A percentile compares a stretch with the other conserved stretches of the same genome.
Evolutionary conservation across 2,888 invertebrate genomes (phyloP).

Genomic region (Sclerodermus sp.): DNA sequence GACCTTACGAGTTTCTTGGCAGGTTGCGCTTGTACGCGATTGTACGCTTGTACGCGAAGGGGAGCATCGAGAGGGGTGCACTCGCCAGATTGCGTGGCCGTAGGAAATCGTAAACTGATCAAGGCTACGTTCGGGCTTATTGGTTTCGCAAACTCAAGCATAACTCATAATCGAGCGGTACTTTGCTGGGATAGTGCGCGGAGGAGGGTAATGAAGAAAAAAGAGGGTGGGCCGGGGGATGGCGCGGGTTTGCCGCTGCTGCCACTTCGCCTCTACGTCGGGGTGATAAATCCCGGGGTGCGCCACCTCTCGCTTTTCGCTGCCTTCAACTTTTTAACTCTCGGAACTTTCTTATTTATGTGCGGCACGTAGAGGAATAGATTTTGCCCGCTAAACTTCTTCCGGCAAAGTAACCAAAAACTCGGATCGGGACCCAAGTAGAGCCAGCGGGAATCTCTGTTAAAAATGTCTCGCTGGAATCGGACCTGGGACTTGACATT

Average conservation of each 20-base stretch:
- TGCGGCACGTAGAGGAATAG: slow-evolving; percentile 47
- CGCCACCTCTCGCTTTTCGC: slow-evolving; percentile 11
- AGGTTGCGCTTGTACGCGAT: too few species aligned
- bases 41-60: too few species aligned
- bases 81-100: not conserved
- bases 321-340: slow-evolving; percentile 46
- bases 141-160: slow-evolving; percentile 28
- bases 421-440: slow-evolving; percentile 12
- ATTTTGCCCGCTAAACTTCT: slow-evolving; percentile 39
- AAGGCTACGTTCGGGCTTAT: slow-evolving; percentile 17
- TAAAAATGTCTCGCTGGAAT: too few species aligned
- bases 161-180: slow-evolving; percentile 23
- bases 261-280: slow-evolving; percentile 13
- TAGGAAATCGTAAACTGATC: slow-evolving; percentile 22
- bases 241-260: slow-evolving; percentile 1
- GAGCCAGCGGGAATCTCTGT: too few species aligned
- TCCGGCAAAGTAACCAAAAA: slow-evolving; percentile 25
- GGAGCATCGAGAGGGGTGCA: too few species aligned
- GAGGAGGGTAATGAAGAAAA: too few species aligned
- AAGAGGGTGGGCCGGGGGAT: not conserved
- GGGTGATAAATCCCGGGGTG: slow-evolving; percentile 31
- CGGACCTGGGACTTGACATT: too few species aligned
- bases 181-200: slow-evolving; percentile 1
- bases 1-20: too few species aligned
- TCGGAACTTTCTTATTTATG: slow-evolving; percentile 55